phyloP scores from a whole-genome alignment of 2,797 vertebrate genomes.

The Microtus californicus region DNA sequence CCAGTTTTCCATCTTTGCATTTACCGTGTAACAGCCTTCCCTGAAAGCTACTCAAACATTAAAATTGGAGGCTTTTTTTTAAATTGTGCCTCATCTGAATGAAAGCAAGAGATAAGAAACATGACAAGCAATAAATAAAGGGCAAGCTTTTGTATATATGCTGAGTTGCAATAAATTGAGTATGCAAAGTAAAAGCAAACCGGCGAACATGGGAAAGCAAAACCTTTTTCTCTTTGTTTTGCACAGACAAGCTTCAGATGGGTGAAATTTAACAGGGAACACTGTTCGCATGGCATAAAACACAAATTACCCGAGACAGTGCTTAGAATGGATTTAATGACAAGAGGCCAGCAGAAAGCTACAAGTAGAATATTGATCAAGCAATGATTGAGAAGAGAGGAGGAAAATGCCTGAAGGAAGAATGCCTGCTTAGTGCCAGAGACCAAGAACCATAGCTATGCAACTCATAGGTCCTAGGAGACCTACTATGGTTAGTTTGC shows the following conservation, averaged over 20 bases:
- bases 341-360: background rate
- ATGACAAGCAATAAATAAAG: background rate
- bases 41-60: constrained; percentile 31
- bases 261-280: background rate
- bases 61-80: background rate
- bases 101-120: background rate
- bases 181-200: background rate
- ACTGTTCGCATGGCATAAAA: background rate
- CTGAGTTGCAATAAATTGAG: background rate
- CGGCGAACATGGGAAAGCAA: background rate
- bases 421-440: background rate
- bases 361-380: background rate
- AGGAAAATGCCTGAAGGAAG: background rate
- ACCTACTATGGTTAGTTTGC: background rate
- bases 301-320: background rate
- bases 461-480: background rate
- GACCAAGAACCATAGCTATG: background rate
- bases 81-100: background rate
- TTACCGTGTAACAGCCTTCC: background rate
- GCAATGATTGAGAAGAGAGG: background rate
- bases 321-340: background rate
- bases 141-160: background rate
- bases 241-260: background rate
- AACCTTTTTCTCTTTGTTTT: background rate
- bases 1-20: background rate